Evolutionary conservation across 2,113 vertebrate genomes (phyloP).

Genomic region (Chaenogobius annularis): DNA sequence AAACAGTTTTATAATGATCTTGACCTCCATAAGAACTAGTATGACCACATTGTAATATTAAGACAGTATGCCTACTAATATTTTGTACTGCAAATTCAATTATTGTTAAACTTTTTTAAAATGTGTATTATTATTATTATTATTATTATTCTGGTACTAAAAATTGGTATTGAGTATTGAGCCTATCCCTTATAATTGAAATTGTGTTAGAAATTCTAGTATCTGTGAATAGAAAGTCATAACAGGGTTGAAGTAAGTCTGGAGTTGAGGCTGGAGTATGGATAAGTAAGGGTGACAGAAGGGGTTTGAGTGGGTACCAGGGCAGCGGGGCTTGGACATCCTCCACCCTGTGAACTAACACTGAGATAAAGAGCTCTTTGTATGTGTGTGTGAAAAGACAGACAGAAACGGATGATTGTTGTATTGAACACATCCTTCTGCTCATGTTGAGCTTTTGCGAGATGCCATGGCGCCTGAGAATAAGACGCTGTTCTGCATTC

Average conservation of each 20-base stretch:
- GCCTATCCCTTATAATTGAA: too few relatives aligned
- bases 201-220: too few relatives aligned
- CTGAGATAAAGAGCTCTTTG: conserved; percentile 75
- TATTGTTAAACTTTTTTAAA: too few relatives aligned
- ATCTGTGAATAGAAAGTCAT: not conserved
- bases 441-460: conserved; percentile 57
- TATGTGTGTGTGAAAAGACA: conserved; percentile 46
- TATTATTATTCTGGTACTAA: too few relatives aligned
- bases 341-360: conserved; percentile 66
- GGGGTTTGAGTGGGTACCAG: conserved; percentile 46
- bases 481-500: conserved; percentile 4
- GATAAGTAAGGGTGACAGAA: conserved; percentile 6
- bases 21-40: too few relatives aligned
- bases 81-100: too few relatives aligned
- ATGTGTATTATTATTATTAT: too few relatives aligned
- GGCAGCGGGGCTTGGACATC: conserved; percentile 54
- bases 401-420: conserved; percentile 61
- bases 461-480: conserved; percentile 49
- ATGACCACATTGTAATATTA: too few relatives aligned
- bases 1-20: too few relatives aligned
- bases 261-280: conserved; percentile 1
- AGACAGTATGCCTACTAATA: too few relatives aligned
- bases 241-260: not conserved
- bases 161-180: too few relatives aligned
- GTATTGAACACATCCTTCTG: conserved; percentile 60